Percentiles rank a stretch among this genome's conserved stretches.
Conservation (phyloP, 2,888 invertebrate species). For the Girardia tigrina region DNA sequence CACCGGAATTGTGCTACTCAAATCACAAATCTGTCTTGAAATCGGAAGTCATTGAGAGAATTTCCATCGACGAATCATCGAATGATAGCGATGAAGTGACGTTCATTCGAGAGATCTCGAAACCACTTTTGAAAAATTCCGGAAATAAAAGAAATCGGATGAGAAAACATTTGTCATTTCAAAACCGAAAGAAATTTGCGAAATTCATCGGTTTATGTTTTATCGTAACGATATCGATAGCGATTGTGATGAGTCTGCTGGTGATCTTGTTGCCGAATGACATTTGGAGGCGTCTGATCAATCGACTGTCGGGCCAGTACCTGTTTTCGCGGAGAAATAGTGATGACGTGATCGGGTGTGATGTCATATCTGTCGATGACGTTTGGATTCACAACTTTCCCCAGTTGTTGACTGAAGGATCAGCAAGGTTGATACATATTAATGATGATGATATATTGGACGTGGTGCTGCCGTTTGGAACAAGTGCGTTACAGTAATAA, state of each 20-base stretch:
- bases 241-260: neutral
- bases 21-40: neutral
- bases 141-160: neutral
- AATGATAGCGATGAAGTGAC: neutral
- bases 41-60: neutral
- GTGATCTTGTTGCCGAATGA: neutral
- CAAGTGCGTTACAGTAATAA: slow-evolving; percentile 56
- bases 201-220: neutral
- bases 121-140: neutral
- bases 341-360: slow-evolving; percentile 55
- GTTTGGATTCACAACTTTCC: slow-evolving; percentile 62
- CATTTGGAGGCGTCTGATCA: neutral
- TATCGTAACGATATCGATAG: neutral
- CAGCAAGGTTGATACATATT: slow-evolving; percentile 60
- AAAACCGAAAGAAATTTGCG: neutral
- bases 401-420: slow-evolving; percentile 62
- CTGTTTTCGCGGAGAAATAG: neutral
- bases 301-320: neutral
- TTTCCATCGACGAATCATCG: neutral
- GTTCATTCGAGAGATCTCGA: neutral
- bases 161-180: neutral
- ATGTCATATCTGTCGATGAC: slow-evolving; percentile 55
- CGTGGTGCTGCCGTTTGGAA: slow-evolving; percentile 64
- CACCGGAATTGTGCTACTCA: neutral
- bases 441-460: slow-evolving; percentile 62